Percentiles rank a stretch among this genome's conserved stretches.
These are phyloP conservation scores for Cirrhinus molitorella DNA, from an alignment of 2,797 vertebrate species.

Conservation along the genomic window DNA sequence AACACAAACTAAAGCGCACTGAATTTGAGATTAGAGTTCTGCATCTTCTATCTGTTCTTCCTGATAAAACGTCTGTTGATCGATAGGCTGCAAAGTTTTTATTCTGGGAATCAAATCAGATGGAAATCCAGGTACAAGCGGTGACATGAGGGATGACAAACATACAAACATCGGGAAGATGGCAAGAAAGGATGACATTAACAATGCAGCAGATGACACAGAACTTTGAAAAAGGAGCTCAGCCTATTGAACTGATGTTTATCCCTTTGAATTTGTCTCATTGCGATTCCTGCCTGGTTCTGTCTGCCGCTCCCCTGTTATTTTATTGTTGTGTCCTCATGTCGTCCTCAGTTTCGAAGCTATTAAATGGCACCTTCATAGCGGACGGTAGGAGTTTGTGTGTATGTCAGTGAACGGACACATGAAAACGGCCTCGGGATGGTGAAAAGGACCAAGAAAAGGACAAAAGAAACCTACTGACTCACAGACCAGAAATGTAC, in stretches of 20 bases:
- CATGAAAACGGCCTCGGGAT: slow-evolving; percentile 49
- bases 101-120: slow-evolving; percentile 2
- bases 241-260: slow-evolving; percentile 32
- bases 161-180: slow-evolving; percentile 8
- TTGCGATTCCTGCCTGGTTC: slow-evolving; percentile 51
- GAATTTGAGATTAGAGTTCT: neutral
- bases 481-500: slow-evolving; percentile 21
- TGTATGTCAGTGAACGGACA: neutral
- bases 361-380: slow-evolving; percentile 48
- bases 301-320: slow-evolving; percentile 50
- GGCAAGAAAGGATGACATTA: slow-evolving; percentile 19
- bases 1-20: slow-evolving; percentile 32
- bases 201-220: slow-evolving; percentile 24
- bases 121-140: neutral
- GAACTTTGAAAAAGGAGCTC: slow-evolving; percentile 27
- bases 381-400: neutral
- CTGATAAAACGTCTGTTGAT: neutral
- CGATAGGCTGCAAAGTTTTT: neutral
- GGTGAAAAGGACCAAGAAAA: slow-evolving; percentile 51
- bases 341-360: slow-evolving; percentile 38
- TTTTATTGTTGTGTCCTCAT: slow-evolving; percentile 54
- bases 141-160: neutral
- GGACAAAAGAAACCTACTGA: slow-evolving; percentile 55
- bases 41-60: slow-evolving; percentile 4
- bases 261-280: slow-evolving; percentile 46